Percentiles rank a stretch among this genome's conserved stretches.
These are phyloP conservation scores for Scytalopus superciliaris DNA, from an alignment of 2,113 vertebrate species.

Conservation along the genomic window DNA sequence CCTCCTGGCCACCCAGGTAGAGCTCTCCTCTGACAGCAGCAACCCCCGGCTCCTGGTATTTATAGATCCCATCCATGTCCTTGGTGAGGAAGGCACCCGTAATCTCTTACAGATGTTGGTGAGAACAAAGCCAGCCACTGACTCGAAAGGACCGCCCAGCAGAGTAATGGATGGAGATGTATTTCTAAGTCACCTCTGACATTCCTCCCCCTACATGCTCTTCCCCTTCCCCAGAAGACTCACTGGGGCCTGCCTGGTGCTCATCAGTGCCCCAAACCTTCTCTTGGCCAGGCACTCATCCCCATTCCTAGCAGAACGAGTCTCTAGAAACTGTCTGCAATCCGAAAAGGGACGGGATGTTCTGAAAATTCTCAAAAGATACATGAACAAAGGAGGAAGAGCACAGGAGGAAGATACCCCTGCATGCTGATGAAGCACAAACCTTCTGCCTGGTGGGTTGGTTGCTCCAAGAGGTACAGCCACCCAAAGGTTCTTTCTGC, in stretches of 20 bases:
- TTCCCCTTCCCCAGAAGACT: not conserved
- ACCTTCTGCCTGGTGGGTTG: not conserved
- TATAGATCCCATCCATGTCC: constrained; percentile 44
- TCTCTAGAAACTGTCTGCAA: not conserved
- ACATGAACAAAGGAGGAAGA: not conserved
- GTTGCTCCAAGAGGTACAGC: not conserved
- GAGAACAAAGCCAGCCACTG: constrained; percentile 67
- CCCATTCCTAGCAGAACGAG: accelerated
- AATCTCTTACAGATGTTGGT: constrained; percentile 71
- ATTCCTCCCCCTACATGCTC: not conserved
- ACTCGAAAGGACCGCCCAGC: constrained; percentile 15
- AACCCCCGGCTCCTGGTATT: not conserved
- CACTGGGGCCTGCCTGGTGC: not conserved
- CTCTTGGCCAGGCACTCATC: not conserved
- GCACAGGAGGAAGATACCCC: not conserved
- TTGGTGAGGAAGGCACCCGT: not conserved
- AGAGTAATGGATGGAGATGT: constrained; percentile 31
- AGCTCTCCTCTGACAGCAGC: constrained; percentile 20
- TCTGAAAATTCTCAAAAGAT: not conserved
- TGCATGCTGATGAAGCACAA: accelerated
- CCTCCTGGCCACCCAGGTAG: constrained; percentile 65
- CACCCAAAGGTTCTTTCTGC: not conserved
- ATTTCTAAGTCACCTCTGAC: constrained; percentile 14
- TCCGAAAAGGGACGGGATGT: not conserved
- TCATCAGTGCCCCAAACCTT: not conserved